Evolutionary conservation across 2,888 invertebrate species (phyloP).

Genomic region (Pachymerium ferrugineum): DNA sequence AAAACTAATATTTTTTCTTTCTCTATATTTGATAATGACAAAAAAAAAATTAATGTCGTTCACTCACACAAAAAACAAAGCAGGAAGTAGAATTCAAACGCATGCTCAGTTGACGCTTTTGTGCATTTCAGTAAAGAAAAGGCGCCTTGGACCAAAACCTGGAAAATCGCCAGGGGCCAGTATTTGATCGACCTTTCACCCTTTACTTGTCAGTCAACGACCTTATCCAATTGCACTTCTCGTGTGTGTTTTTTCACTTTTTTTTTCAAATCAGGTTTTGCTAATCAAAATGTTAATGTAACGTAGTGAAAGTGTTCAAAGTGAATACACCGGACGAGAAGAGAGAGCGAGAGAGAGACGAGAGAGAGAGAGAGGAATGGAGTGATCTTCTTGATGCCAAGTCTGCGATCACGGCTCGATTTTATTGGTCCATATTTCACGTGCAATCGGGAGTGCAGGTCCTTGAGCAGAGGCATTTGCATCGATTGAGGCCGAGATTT

Average conservation of each 20-base stretch:
- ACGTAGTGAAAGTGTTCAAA: background rate
- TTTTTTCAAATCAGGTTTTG: background rate
- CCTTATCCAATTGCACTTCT: background rate
- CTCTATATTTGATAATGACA: background rate
- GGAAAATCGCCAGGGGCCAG: slow-evolving; percentile 2
- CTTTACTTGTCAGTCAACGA: background rate
- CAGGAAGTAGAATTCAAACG: background rate
- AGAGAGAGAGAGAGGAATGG: background rate
- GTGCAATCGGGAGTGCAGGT: slow-evolving; percentile 24
- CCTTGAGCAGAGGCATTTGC: slow-evolving; percentile 28
- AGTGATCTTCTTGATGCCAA: slow-evolving; percentile 2
- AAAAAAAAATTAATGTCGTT: background rate
- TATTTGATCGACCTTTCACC: background rate
- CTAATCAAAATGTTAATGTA: background rate
- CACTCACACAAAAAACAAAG: background rate
- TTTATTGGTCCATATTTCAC: slow-evolving; percentile 32
- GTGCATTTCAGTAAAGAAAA: background rate
- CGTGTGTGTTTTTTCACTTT: background rate
- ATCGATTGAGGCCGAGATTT: slow-evolving; percentile 25
- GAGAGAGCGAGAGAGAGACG: background rate
- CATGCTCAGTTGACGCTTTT: slow-evolving; percentile 2
- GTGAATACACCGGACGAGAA: background rate
- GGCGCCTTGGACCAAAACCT: slow-evolving; percentile 2
- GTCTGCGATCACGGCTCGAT: slow-evolving; percentile 29
- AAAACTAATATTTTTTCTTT: background rate